Evolutionary conservation across 2,888 invertebrate species (phyloP).

Genomic region (Diadegma fenestrale): DNA sequence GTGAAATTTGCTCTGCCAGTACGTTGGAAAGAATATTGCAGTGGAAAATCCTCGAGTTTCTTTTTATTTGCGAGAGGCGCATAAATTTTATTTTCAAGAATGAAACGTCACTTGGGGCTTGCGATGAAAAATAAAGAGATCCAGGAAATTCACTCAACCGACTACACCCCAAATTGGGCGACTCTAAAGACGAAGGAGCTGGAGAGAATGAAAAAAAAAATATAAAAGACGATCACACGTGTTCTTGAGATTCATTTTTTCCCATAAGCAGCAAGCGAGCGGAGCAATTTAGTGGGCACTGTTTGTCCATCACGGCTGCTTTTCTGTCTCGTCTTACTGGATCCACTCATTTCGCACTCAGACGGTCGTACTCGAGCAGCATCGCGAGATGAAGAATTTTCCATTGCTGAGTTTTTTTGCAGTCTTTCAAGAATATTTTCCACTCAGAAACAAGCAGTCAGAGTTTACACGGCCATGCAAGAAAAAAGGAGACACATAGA

Average conservation of each 20-base stretch:
- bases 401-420: conserved; percentile 27
- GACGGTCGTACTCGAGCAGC: not conserved
- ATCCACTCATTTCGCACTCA: conserved; percentile 42
- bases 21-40: not conserved
- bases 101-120: not conserved
- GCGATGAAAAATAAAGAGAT: conserved; percentile 21
- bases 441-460: conserved; percentile 4
- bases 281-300: conserved; percentile 49
- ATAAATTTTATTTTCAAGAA: conserved; percentile 12
- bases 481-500: not conserved
- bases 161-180: conserved; percentile 27
- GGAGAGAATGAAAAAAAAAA: not conserved
- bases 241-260: conserved; percentile 49
- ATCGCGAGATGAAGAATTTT: conserved; percentile 47
- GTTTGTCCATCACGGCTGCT: conserved; percentile 7
- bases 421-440: conserved; percentile 42
- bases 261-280: conserved; percentile 19
- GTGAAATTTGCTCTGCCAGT: not conserved
- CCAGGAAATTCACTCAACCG: conserved; percentile 25
- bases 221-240: conserved; percentile 42
- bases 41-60: not conserved
- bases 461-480: not conserved
- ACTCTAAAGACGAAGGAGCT: conserved; percentile 3
- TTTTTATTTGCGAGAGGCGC: not conserved
- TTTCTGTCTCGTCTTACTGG: conserved; percentile 14